Base-by-base conservation (phyloP, 2,888 invertebrate species). In the Ectemnius continuus region DNA sequence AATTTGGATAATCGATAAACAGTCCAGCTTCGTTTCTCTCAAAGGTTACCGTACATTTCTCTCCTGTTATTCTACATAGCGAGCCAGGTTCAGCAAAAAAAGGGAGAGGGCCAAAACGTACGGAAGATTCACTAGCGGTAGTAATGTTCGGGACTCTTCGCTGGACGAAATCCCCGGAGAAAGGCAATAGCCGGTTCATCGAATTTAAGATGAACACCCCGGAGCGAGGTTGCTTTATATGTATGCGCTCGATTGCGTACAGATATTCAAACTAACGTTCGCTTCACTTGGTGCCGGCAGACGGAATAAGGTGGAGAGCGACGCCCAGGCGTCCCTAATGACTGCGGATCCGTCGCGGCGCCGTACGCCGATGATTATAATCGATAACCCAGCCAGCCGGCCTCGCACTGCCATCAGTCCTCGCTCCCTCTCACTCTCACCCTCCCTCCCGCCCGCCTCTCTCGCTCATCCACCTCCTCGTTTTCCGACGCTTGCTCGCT, bases 311-410 rank as follows among this genome's bases (percentile, higher is more conserved):
- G 81, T 82, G 77, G 80, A 84, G 84, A 84, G 84, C 82, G 85
- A 84, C 80, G 78, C 79, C 79, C 74, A 69, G 85, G 84, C 86
- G 85, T 84, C 82, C 83, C 87, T 88, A 88, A 88, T 87, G 88
- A 88, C 86, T 85, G 87, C 86, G 81, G 82, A 83, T 85, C 77
- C 84, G 78, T 78, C 86, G 84, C 79, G 81, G 81, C 84, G 80
- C 79, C 80, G 83, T 80, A 79, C 84, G 75, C 79, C 84, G 87
- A 88, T 88, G 85, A 87, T 88, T 88, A 85, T 84, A 89, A 89
- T 89, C 89, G 89, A 89, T 89, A 88, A 85, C 81, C 85, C 36
- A 36, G 8, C 36, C 81, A 77, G 82, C 76, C 83, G 74, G 71
- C 78, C 78, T 78, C 80, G 69, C 69, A 74, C 79, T 66, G 65